These are phyloP conservation scores for Notothenia coriiceps DNA, from an alignment of 2,113 vertebrate genomes.

Conservation along the genomic window DNA sequence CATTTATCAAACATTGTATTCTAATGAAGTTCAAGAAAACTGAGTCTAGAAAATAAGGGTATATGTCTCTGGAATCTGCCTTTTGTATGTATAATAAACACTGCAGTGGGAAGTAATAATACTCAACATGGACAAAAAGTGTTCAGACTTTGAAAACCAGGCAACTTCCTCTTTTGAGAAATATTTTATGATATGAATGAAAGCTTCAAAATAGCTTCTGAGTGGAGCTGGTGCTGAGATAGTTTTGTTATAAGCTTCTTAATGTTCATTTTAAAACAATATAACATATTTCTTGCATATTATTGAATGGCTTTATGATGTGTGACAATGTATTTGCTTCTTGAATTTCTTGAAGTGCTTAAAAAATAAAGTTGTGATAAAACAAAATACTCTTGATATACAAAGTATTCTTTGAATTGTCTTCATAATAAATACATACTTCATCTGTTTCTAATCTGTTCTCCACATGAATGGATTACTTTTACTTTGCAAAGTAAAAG, in stretches of 20 bases:
- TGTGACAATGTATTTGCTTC: not conserved
- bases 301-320: not conserved
- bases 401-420: not conserved
- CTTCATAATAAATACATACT: not conserved
- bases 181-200: not conserved
- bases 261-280: not conserved
- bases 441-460: not conserved
- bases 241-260: not conserved
- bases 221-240: not conserved
- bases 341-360: not conserved
- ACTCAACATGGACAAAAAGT: too few relatives aligned
- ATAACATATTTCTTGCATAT: not conserved
- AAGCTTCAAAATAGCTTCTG: not conserved
- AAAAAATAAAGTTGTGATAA: constrained; percentile 34
- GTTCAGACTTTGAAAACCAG: too few relatives aligned
- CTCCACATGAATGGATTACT: not conserved
- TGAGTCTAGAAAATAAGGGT: not conserved
- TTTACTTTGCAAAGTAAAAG: not conserved
- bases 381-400: not conserved
- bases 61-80: not conserved
- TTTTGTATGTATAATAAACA: too few relatives aligned
- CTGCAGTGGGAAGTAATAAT: too few relatives aligned
- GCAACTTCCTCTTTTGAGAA: too few relatives aligned
- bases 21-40: not conserved
- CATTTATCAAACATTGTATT: not conserved